Evolutionary conservation across 2,888 invertebrate genomes (phyloP).

Genomic region (Brachyopa scutellaris): DNA sequence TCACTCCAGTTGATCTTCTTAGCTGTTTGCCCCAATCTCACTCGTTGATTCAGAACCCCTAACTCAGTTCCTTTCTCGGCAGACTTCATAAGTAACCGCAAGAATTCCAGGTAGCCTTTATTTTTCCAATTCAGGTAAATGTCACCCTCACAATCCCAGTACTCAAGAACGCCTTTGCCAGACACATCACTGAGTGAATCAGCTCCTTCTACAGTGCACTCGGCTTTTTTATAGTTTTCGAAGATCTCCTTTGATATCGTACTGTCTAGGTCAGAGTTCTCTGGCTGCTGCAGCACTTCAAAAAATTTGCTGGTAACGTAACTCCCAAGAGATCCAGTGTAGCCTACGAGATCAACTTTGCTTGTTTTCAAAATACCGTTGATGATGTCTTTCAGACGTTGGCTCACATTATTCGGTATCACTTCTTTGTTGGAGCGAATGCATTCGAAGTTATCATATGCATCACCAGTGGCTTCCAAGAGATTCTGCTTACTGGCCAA

Average conservation of each 20-base stretch:
- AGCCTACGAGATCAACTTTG: slow-evolving; percentile 78
- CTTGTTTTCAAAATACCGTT: slow-evolving; percentile 80
- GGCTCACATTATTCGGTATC: slow-evolving; percentile 80
- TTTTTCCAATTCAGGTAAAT: slow-evolving; percentile 88
- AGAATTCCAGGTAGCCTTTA: slow-evolving; percentile 86
- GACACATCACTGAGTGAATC: slow-evolving; percentile 87
- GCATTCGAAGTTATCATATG: slow-evolving; percentile 79
- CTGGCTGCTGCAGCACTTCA: slow-evolving; percentile 77
- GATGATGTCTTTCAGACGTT: slow-evolving; percentile 81
- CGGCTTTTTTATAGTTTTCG: slow-evolving; percentile 84
- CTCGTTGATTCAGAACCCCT: slow-evolving; percentile 80
- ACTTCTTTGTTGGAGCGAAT: slow-evolving; percentile 80
- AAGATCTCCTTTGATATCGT: slow-evolving; percentile 83
- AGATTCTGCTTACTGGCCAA: slow-evolving; percentile 78
- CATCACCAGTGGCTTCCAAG: slow-evolving; percentile 79
- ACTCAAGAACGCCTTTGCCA: slow-evolving; percentile 85
- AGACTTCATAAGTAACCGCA: slow-evolving; percentile 85
- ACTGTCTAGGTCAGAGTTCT: slow-evolving; percentile 81
- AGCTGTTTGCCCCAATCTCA: slow-evolving; percentile 77
- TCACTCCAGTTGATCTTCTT: slow-evolving; percentile 78
- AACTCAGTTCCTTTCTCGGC: slow-evolving; percentile 74
- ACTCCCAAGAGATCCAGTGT: slow-evolving; percentile 79
- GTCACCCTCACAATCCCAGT: slow-evolving; percentile 88
- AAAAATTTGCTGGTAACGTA: slow-evolving; percentile 79
- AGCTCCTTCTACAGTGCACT: slow-evolving; percentile 84